phyloP scores from a whole-genome alignment of 2,888 invertebrate species.

The Scelioninae gen. 2 region DNA sequence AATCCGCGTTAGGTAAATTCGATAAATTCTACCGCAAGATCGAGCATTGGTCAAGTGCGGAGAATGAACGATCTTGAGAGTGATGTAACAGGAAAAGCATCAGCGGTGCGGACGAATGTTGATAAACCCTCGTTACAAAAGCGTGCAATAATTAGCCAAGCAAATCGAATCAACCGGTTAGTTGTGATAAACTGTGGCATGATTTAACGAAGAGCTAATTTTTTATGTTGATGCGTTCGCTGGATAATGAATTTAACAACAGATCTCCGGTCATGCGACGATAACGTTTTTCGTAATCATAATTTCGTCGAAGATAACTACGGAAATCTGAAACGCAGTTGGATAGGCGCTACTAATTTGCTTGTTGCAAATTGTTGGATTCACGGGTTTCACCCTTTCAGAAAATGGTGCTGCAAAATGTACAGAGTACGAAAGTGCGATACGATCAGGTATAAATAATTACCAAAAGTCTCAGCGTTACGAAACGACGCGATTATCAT shows the following conservation, averaged over 20 bases:
- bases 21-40: conserved; percentile 1
- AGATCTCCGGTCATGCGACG: too few species aligned
- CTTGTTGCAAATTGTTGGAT: neutral
- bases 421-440: too few species aligned
- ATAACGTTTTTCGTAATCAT: too few species aligned
- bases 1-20: conserved; percentile 24
- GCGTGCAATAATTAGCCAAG: conserved; percentile 16
- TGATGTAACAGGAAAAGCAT: conserved; percentile 24
- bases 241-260: too few species aligned
- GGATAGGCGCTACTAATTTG: neutral
- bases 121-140: conserved; percentile 16
- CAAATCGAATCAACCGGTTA: conserved; percentile 13
- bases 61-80: conserved; percentile 17
- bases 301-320: neutral
- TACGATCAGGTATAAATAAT: too few species aligned
- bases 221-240: too few species aligned
- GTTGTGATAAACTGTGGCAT: too few species aligned
- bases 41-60: conserved; percentile 3
- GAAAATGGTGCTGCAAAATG: too few species aligned
- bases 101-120: neutral
- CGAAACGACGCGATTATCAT: too few species aligned
- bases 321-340: neutral
- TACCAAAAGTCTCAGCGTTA: too few species aligned
- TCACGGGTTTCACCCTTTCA: too few species aligned
- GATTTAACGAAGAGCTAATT: neutral